These are phyloP conservation scores for Rachycentron canadum DNA, from an alignment of 2,797 vertebrate species.

Conservation along the genomic window DNA sequence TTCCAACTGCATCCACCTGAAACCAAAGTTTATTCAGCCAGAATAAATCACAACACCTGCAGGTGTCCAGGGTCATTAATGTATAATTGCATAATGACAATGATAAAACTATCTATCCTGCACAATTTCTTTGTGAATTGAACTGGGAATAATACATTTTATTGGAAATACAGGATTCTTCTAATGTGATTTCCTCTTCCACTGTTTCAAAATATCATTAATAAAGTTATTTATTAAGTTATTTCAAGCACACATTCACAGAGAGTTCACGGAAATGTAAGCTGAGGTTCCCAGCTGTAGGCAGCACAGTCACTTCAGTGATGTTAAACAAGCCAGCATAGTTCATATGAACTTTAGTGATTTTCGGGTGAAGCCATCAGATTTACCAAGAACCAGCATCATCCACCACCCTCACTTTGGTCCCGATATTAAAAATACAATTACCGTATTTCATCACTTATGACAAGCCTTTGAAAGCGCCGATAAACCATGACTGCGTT, in stretches of 20 bases:
- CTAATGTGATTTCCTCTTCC: too few species aligned
- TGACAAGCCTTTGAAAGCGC: slow-evolving; percentile 72
- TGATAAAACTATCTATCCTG: too few species aligned
- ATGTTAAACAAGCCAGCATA: slow-evolving; percentile 34
- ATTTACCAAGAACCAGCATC: slow-evolving; percentile 49
- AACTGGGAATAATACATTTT: too few species aligned
- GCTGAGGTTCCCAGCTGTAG: slow-evolving; percentile 1
- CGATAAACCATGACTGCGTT: slow-evolving; percentile 74
- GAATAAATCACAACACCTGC: not conserved
- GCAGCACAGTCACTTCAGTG: slow-evolving; percentile 10
- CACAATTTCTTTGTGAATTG: too few species aligned
- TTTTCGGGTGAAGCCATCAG: slow-evolving; percentile 41
- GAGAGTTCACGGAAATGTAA: not conserved
- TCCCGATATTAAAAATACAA: slow-evolving; percentile 75
- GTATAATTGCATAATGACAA: not conserved
- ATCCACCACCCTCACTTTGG: slow-evolving; percentile 47
- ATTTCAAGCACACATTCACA: not conserved
- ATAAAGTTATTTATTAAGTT: not conserved
- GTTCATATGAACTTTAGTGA: slow-evolving; percentile 44
- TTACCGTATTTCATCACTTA: slow-evolving; percentile 79
- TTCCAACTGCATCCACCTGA: not conserved
- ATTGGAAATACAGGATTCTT: too few species aligned
- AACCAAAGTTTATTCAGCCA: not conserved
- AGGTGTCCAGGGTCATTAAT: not conserved
- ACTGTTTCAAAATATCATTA: not conserved